Base-by-base conservation (phyloP, 2,797 vertebrate genomes). In the Chrosomus eos region DNA sequence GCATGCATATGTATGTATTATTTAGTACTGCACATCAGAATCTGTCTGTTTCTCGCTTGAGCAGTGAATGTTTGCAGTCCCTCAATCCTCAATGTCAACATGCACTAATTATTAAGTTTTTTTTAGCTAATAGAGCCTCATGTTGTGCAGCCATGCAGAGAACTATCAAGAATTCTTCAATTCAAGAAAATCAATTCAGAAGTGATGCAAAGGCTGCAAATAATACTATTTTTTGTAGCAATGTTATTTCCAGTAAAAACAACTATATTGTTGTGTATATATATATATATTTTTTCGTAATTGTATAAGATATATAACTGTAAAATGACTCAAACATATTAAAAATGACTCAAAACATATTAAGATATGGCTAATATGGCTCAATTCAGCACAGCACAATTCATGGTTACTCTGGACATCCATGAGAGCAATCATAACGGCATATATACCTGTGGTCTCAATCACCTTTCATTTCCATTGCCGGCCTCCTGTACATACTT, bases 401-500 rank as follows among this genome's bases (percentile, higher is more conserved):
- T 64, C 21, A 36, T 64, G 36, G 53, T 26, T 14, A 23, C 31
- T 51, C 40, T 64, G 58, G 31, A 73, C 7, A 11, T 83, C 60
- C 45, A 36, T 66, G 43, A 51, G 43, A 62, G 74, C 4, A 18
- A 75, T 51, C 58, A 73, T 51, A 74, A 51, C 28, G 0, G 71
- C 40, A 75, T 1, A 9, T 19, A 21, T 31, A 26, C 23, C 23
- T 21, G 71, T 38, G 16, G 58, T 62, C 70, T 74, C 40, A 21
- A 51, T 51, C 43, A 66, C 81, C 21, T 26, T 72, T 74, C 31
- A 53, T 74, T 67, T 75, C 33, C 58, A 75, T 75, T 0, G 28
- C 40, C 2, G 3, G 21, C 8, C 8, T 26, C 40, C 70, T n/a
- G 19, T 51, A 51, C 40, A 7, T 40, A 19, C 10, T 53, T 75